These are phyloP conservation scores for Hoplias malabaricus DNA, from an alignment of 2,113 vertebrate species.

Conservation along the genomic window DNA sequence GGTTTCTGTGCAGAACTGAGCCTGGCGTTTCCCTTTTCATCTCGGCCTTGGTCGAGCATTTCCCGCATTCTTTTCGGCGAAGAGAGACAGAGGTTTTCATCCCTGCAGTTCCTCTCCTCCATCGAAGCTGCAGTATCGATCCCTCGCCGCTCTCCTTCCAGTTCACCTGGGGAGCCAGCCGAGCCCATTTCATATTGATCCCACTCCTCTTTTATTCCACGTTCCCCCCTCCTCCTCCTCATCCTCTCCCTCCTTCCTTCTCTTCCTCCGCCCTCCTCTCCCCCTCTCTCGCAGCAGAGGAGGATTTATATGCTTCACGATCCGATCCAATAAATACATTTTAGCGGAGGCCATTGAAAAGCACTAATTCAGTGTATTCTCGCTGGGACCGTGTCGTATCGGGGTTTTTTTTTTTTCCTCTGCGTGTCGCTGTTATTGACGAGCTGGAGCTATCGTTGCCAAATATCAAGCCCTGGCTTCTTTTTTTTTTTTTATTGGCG, in stretches of 20 bases:
- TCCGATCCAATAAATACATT: conserved; percentile 62
- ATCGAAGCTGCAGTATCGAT: conserved; percentile 72
- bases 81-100: conserved; percentile 70
- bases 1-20: neutral
- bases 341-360: conserved; percentile 48
- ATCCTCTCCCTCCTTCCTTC: neutral
- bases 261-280: conserved; percentile 46
- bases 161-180: conserved; percentile 68
- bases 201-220: conserved; percentile 62
- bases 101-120: conserved; percentile 65
- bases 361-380: conserved; percentile 45
- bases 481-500: neutral
- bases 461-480: neutral
- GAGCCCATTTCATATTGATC: conserved; percentile 71
- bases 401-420: no score
- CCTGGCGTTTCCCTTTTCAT: conserved; percentile 54
- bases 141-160: conserved; percentile 68
- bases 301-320: conserved; percentile 59
- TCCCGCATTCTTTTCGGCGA: conserved; percentile 55
- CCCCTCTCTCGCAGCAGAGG: neutral
- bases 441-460: neutral
- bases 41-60: conserved; percentile 61
- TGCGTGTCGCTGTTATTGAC: neutral
- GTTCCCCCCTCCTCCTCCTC: conserved; percentile 59
- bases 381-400: conserved; percentile 1